phyloP scores from a whole-genome alignment of 1,140 invertebrate species.

The Drosophila funebris region DNA sequence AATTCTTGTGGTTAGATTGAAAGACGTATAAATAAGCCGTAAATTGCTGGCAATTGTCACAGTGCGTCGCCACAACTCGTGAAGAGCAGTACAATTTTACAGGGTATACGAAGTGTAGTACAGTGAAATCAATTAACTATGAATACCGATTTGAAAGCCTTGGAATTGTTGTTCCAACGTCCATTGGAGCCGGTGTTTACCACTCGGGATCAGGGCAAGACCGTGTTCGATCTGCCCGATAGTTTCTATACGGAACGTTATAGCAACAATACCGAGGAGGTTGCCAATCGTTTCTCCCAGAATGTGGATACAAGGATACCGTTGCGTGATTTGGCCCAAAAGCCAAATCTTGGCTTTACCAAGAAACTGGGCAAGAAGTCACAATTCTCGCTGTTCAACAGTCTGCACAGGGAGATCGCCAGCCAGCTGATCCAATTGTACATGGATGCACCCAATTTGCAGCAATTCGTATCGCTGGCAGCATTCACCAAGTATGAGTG shows the following conservation, averaged over 20 bases:
- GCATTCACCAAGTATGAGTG: slow-evolving; percentile 77
- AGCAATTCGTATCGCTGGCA: slow-evolving; percentile 67
- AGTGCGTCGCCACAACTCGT: slow-evolving; percentile 22
- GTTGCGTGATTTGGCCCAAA: slow-evolving; percentile 84
- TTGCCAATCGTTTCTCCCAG: slow-evolving; percentile 85
- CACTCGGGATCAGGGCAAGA: slow-evolving; percentile 86
- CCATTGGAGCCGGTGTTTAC: slow-evolving; percentile 87
- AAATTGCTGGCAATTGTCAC: neutral
- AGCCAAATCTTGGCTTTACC: slow-evolving; percentile 70
- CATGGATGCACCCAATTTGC: slow-evolving; percentile 73
- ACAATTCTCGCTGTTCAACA: slow-evolving; percentile 86
- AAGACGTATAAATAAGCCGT: slow-evolving; percentile 26
- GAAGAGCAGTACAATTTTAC: neutral
- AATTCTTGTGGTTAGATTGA: neutral
- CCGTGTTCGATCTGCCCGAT: slow-evolving; percentile 86
- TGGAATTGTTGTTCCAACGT: slow-evolving; percentile 86
- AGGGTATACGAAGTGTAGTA: neutral
- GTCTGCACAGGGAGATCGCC: slow-evolving; percentile 85
- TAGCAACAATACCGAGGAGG: slow-evolving; percentile 65
- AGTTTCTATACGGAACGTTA: slow-evolving; percentile 80
- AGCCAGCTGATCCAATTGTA: slow-evolving; percentile 85
- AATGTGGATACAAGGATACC: slow-evolving; percentile 83
- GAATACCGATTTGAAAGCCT: slow-evolving; percentile 68
- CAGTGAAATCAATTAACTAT: slow-evolving; percentile 12
- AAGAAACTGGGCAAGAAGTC: slow-evolving; percentile 45